A percentile compares a stretch with the other conserved stretches of the same genome.
These are phyloP conservation scores for Crambe crambe DNA, from an alignment of 37 sponge, comb jelly and placozoan species.

Conservation along the genomic window DNA sequence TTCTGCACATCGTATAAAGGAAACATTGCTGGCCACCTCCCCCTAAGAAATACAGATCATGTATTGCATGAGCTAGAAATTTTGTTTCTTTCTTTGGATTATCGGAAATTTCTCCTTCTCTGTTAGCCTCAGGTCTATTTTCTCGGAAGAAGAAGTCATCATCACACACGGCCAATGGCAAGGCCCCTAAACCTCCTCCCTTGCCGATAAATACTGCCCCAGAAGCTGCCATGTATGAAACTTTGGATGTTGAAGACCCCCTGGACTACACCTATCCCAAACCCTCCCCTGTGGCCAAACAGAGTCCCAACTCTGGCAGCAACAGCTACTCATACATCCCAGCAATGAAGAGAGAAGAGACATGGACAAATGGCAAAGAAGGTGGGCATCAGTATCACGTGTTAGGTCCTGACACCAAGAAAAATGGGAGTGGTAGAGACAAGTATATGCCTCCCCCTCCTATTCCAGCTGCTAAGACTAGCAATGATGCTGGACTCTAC, in stretches of 20 bases:
- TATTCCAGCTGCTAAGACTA: no score
- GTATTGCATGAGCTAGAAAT: not conserved
- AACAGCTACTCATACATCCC: conserved; percentile 1
- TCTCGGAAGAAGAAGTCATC: no score
- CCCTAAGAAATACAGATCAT: no score
- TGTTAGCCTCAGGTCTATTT: no score
- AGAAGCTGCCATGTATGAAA: conserved; percentile 7
- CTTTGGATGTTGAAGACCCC: not conserved
- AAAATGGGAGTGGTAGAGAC: no score
- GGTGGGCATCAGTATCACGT: not conserved
- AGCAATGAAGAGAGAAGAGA: not conserved
- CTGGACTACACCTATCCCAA: conserved; percentile 38
- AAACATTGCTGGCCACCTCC: no score
- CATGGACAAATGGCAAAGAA: no score
- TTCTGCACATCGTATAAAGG: not conserved
- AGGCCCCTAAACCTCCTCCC: not conserved
- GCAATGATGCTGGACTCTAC: not conserved
- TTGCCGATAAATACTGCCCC: not conserved
- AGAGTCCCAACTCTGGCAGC: not conserved
- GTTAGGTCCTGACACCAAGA: conserved; percentile 9
- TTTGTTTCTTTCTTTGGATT: not conserved
- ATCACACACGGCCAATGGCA: no score
- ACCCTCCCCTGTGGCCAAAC: conserved; percentile 11
- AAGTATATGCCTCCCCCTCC: not conserved
- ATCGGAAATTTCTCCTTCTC: no score